phyloP scores from a whole-genome alignment of 2,113 vertebrate genomes.

The Tetrax tetrax region DNA sequence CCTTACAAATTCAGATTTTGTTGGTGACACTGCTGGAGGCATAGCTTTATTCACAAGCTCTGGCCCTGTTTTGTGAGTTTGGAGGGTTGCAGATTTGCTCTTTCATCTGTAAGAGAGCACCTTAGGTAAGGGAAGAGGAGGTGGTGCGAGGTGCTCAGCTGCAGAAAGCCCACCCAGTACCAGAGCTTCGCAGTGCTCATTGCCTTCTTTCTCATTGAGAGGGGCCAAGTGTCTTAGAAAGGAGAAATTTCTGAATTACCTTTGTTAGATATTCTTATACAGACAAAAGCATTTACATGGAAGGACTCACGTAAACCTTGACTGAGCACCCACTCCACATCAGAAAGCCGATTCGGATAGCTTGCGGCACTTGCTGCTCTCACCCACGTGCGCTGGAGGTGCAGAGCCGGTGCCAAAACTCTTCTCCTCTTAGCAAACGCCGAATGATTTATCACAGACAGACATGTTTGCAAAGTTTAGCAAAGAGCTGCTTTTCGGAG shows the following conservation, averaged over 20 bases:
- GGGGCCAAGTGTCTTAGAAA: neutral
- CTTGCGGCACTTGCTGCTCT: neutral
- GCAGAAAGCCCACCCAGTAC: accelerated
- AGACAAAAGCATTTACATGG: neutral
- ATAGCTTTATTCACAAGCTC: neutral
- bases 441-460: conserved; percentile 85
- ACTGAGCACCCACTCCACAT: neutral
- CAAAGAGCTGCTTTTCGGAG: conserved; percentile 82
- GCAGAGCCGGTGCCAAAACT: conserved; percentile 55
- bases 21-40: neutral
- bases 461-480: conserved; percentile 86
- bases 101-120: neutral
- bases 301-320: conserved; percentile 33
- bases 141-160: accelerated
- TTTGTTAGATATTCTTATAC: neutral
- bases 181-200: accelerated
- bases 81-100: neutral
- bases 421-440: conserved; percentile 44
- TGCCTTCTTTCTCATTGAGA: neutral
- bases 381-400: neutral
- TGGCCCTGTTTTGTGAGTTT: neutral
- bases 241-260: neutral
- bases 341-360: neutral
- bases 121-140: neutral
- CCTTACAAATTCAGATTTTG: neutral